A percentile compares a stretch with the other conserved stretches of the same genome.
Conservation (phyloP, 2,113 vertebrate species). For the Rhinichthys klamathensis region DNA sequence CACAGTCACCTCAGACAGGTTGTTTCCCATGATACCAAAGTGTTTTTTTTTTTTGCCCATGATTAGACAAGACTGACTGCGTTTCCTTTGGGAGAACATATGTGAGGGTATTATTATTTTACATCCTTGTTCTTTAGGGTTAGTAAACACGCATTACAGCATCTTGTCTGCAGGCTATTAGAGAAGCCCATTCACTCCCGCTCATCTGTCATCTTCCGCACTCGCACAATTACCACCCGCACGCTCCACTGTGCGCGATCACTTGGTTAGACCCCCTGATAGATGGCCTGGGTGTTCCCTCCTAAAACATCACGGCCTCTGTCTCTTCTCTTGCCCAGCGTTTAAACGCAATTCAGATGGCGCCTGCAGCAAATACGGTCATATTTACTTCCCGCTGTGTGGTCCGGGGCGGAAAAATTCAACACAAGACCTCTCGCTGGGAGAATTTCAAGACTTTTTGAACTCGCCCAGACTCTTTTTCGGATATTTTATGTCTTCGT, state of each 20-base stretch:
- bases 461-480: constrained; percentile 1
- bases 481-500: constrained; percentile 31
- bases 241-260: constrained; percentile 28
- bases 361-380: not conserved
- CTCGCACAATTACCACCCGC: constrained; percentile 48
- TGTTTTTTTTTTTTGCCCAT: not conserved
- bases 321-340: constrained; percentile 15
- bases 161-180: constrained; percentile 36
- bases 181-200: constrained; percentile 26
- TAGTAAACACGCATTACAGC: constrained; percentile 41
- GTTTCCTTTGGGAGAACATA: constrained; percentile 28
- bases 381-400: constrained; percentile 25
- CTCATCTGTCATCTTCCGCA: constrained; percentile 54
- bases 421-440: not conserved
- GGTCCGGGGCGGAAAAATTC: not conserved
- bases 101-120: constrained; percentile 36
- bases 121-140: constrained; percentile 39
- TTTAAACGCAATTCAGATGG: constrained; percentile 31
- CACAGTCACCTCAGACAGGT: not conserved
- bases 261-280: constrained; percentile 50
- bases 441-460: constrained; percentile 1
- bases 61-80: constrained; percentile 9
- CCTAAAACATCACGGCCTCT: constrained; percentile 38
- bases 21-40: not conserved
- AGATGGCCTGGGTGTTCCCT: constrained; percentile 50